Evolutionary conservation across 23 tunicate species (phyloP).

Genomic region (Styela clava): DNA sequence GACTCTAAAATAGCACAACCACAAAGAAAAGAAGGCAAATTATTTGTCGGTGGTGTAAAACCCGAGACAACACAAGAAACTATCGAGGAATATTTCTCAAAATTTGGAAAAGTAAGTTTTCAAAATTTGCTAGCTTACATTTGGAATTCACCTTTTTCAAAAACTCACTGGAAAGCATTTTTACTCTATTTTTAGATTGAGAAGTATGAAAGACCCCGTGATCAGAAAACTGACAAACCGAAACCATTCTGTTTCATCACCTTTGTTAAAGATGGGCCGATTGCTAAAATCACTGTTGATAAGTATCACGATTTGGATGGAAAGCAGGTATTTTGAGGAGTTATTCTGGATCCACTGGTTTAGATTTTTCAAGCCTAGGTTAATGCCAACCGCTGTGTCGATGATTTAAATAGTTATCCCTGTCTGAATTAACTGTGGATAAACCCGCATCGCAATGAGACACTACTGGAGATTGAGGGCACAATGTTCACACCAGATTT

Average conservation of each 20-base stretch:
- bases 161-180: too few species aligned
- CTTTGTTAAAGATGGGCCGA: conserved; percentile 80
- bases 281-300: conserved; percentile 39
- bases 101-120: conserved; percentile 95
- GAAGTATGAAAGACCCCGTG: conserved; percentile 66
- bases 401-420: conserved; percentile 79
- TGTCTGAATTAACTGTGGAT: conserved; percentile 56
- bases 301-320: conserved; percentile 76
- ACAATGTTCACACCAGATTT: too few species aligned
- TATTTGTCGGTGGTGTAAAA: conserved; percentile 95
- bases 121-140: not conserved
- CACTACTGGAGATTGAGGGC: too few species aligned
- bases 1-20: conserved; percentile 96
- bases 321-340: conserved; percentile 25
- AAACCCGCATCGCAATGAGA: conserved; percentile 86
- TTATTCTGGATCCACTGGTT: too few species aligned
- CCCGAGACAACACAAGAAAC: conserved; percentile 79
- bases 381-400: too few species aligned
- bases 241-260: conserved; percentile 92
- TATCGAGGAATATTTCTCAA: conserved; percentile 65
- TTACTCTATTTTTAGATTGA: conserved; percentile 58
- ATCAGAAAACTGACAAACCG: conserved; percentile 39
- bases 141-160: conserved; percentile 1
- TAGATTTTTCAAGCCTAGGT: too few species aligned
- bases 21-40: conserved; percentile 82